Conservation (phyloP, 2,113 vertebrate species). For the Eclectus roratus region DNA sequence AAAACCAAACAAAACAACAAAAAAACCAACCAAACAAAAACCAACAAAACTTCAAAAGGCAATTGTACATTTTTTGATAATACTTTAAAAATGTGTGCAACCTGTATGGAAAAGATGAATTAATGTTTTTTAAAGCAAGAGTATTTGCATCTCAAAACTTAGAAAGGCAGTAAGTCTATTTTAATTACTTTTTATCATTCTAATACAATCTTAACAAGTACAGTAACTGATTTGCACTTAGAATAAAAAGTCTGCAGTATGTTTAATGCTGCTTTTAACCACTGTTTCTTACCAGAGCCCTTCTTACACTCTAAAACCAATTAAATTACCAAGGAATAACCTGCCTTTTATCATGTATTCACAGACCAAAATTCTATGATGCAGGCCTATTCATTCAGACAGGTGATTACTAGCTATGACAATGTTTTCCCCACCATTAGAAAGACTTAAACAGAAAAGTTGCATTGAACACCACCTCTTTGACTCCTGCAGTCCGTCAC, state of each 20-base stretch:
- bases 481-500: neutral
- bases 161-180: neutral
- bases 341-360: neutral
- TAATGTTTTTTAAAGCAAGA: neutral
- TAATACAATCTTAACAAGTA: neutral
- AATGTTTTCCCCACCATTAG: neutral
- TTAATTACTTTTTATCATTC: constrained; percentile 16
- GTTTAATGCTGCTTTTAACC: neutral
- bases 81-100: neutral
- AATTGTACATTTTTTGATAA: neutral
- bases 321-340: neutral
- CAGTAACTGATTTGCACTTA: constrained; percentile 9
- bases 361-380: neutral
- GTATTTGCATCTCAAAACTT: neutral
- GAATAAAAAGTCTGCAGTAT: neutral
- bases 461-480: neutral
- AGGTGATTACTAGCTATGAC: neutral
- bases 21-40: neutral
- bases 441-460: neutral
- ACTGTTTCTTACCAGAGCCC: neutral
- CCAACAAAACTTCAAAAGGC: neutral
- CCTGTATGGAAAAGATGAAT: neutral
- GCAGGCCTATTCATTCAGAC: neutral
- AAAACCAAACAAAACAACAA: neutral
- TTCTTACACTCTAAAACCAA: neutral